phyloP scores from a whole-genome alignment of 2,888 invertebrate genomes.

The Zhuqinia jingwanae region DNA sequence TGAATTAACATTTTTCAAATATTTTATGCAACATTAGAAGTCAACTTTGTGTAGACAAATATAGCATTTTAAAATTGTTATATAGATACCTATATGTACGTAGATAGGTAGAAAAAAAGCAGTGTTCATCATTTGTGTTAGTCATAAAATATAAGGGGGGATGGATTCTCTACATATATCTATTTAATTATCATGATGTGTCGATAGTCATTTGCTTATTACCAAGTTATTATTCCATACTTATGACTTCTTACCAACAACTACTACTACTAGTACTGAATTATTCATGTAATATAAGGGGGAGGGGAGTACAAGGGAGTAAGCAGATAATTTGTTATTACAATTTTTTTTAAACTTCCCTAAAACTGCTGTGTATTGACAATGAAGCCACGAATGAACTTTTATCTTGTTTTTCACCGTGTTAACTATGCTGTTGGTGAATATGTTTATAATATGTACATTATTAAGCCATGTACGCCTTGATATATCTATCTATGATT shows the following conservation, averaged over 20 bases:
- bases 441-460: not conserved
- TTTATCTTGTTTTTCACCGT: not conserved
- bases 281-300: conserved; percentile 24
- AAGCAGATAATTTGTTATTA: not conserved
- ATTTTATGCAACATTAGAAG: no score
- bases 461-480: not conserved
- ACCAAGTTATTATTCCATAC: not conserved
- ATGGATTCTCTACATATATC: not conserved
- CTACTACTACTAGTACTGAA: not conserved
- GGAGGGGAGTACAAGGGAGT: conserved; percentile 41
- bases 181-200: conserved; percentile 32
- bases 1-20: no score
- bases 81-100: no score
- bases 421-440: no score
- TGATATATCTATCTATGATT: not conserved
- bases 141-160: no score
- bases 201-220: conserved; percentile 11
- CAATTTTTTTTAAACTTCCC: no score
- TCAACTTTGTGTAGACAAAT: no score
- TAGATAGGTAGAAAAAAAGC: no score
- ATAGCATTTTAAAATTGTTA: no score
- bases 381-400: no score
- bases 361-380: no score
- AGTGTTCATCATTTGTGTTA: no score
- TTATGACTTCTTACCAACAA: not conserved